These are phyloP conservation scores for Antennarius maculatus DNA, from an alignment of 2,797 vertebrate species.

Conservation along the genomic window DNA sequence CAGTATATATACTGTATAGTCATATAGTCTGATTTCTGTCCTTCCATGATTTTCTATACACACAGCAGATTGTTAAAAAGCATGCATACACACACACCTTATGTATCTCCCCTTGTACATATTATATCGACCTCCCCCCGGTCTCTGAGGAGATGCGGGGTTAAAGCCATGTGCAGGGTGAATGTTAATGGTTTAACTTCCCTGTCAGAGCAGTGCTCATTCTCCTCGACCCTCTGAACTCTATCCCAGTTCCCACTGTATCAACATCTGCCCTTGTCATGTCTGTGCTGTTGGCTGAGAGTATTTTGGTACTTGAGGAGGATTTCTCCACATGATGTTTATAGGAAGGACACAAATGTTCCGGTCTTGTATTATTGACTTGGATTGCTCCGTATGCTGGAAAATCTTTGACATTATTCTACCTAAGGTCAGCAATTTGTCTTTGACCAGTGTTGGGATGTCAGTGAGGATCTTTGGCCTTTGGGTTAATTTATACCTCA, in stretches of 20 bases:
- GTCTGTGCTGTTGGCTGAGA: slow-evolving; percentile 10
- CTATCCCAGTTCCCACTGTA: slow-evolving; percentile 49
- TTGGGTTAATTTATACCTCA: no score
- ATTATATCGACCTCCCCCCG: slow-evolving; percentile 32
- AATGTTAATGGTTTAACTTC: slow-evolving; percentile 76
- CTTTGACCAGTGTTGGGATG: no score
- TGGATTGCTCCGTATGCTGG: no score
- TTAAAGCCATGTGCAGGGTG: slow-evolving; percentile 47
- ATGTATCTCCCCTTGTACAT: slow-evolving; percentile 21
- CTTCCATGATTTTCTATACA: slow-evolving; percentile 12
- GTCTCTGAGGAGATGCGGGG: slow-evolving; percentile 63
- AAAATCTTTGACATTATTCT: no score
- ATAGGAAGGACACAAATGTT: background rate
- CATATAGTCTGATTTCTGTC: slow-evolving; percentile 3
- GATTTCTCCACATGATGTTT: background rate
- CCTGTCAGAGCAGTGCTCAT: slow-evolving; percentile 65
- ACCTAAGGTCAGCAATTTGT: no score
- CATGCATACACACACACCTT: slow-evolving; percentile 3
- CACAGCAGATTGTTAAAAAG: slow-evolving; percentile 1
- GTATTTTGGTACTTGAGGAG: slow-evolving; percentile 6
- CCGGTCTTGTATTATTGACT: background rate
- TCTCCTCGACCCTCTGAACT: slow-evolving; percentile 70
- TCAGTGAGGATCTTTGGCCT: no score
- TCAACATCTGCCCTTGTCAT: slow-evolving; percentile 27
- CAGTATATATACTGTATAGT: no score